Evolutionary conservation across 2,113 vertebrate species (phyloP), one percentile per base, ranked within the genome.

Genomic region (Megaleporinus macrocephalus): DNA sequence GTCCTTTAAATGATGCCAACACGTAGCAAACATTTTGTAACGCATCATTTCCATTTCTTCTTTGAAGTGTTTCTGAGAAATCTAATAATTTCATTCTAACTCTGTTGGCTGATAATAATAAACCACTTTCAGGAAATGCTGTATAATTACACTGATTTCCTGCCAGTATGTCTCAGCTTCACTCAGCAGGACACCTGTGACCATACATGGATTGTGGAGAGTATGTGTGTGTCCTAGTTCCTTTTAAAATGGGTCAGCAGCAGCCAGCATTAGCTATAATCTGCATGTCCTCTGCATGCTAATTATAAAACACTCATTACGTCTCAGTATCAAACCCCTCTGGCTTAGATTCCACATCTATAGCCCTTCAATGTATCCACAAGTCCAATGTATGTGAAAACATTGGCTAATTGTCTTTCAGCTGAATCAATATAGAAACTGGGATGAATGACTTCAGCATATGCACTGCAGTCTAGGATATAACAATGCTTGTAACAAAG

Each of bases 211-310:
- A 90, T 90, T 91, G 62, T 36, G 5, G 26, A 59, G 57, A 26
- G 66, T 78, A 29, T 59, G 63, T 55, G 33, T 65, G 89, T 94
- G 95, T 82, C 95, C 94, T 90, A 94, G 88, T 95, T 96, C 92
- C 91, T 85, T 76, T 85, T 89, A 88, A 95, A 95, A 95, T 95
- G 92, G 94, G 94, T 94, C 94, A 95, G 85, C 85, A 92, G 92
- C 90, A 93, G 89, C 88, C 27, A 10, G 89, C 83, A 90, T 91
- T 91, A 18, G 3, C 87, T 83, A 88, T 91, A 94, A 95, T 94
- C 93, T 90, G 92, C 91, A 92, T 89, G 89, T 92, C 89, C 86
- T 90, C 87, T 0, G 89, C 88, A 93, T 91, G 74, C 91, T 94
- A 95, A 95, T 95, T 93, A 92, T 90, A 89, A 90, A 90, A 87